Evolutionary conservation across 2,797 vertebrate genomes (phyloP).

Genomic region (Xenopus petersii): DNA sequence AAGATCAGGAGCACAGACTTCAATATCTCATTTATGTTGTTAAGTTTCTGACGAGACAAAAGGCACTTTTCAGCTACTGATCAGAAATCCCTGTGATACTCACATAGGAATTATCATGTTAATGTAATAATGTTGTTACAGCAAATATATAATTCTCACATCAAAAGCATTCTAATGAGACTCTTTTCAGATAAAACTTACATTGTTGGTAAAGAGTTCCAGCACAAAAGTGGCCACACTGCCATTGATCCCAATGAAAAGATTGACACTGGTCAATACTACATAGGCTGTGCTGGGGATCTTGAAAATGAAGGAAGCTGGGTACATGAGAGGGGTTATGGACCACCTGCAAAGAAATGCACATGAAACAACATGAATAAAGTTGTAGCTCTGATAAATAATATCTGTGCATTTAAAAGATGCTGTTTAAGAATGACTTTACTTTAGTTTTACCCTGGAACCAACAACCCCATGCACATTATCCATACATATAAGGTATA

Average conservation of each 20-base stretch:
- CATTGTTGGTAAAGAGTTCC: conserved; percentile 89
- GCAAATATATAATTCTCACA: too few relatives aligned
- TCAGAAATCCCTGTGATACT: neutral
- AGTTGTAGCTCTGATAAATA: neutral
- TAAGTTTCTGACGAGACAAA: conserved; percentile 75
- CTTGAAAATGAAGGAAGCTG: conserved; percentile 92
- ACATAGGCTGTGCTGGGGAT: conserved; percentile 95
- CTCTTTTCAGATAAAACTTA: conserved; percentile 59
- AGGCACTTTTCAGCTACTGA: neutral
- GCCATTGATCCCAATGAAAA: conserved; percentile 96
- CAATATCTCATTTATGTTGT: conserved; percentile 90
- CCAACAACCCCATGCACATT: too few relatives aligned
- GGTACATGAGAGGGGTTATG: conserved; percentile 96
- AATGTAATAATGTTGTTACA: too few relatives aligned
- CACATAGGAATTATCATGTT: too few relatives aligned
- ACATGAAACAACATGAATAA: neutral
- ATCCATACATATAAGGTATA: too few relatives aligned
- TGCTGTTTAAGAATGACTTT: too few relatives aligned
- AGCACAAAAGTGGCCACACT: conserved; percentile 94
- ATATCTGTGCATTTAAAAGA: too few relatives aligned
- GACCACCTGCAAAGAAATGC: conserved; percentile 79
- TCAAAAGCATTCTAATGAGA: too few relatives aligned
- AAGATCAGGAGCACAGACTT: conserved; percentile 95
- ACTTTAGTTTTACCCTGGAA: too few relatives aligned
- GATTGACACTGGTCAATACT: conserved; percentile 92